These are phyloP conservation scores for Bactericera cockerelli DNA, from an alignment of 1,140 invertebrate genomes.

Conservation along the genomic window DNA sequence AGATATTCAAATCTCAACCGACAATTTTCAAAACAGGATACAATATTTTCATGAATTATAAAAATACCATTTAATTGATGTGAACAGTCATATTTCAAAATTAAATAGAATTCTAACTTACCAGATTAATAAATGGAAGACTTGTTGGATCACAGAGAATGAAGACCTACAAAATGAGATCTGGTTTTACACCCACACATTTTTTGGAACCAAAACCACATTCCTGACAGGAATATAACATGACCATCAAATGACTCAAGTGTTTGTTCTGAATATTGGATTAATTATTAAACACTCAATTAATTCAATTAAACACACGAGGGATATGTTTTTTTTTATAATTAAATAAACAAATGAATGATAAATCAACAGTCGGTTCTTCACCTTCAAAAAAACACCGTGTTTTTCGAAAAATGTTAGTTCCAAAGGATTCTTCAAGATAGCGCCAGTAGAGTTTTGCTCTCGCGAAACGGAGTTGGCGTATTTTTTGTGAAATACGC, in stretches of 20 bases:
- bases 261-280: background rate
- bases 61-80: background rate
- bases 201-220: background rate
- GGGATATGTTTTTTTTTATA: background rate
- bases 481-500: no score
- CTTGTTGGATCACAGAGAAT: no score
- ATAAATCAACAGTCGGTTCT: no score
- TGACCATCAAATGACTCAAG: background rate
- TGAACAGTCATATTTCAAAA: background rate
- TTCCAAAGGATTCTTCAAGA: no score
- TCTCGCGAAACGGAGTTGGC: no score
- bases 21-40: background rate
- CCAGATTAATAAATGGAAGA: background rate
- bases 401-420: no score
- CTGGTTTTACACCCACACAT: slow-evolving; percentile 5
- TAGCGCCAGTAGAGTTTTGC: no score
- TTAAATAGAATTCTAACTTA: background rate
- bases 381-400: no score
- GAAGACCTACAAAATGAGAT: no score
- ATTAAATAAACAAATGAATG: background rate
- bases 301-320: slow-evolving; percentile 2
- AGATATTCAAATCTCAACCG: background rate
- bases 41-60: background rate
- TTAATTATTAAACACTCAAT: background rate
- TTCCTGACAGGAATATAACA: background rate